Conservation (phyloP, 2,113 vertebrate species). For the Dryoscopus gambensis region DNA sequence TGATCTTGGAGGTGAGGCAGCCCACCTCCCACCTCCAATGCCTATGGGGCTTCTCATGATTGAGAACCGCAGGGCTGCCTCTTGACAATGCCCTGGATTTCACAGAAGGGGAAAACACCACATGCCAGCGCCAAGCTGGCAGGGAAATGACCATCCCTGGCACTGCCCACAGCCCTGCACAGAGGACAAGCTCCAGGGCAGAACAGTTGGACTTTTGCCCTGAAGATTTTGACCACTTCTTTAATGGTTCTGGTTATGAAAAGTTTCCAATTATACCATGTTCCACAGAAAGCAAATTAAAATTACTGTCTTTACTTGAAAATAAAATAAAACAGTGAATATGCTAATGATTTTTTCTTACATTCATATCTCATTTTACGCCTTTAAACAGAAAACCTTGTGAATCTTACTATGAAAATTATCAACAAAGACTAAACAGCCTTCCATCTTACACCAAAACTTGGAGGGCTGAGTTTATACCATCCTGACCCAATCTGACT, state of each 20-base stretch:
- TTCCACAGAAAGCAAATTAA: slow-evolving; percentile 47
- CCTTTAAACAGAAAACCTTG: slow-evolving; percentile 46
- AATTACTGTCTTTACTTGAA: slow-evolving; percentile 28
- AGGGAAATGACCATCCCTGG: neutral
- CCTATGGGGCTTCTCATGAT: neutral
- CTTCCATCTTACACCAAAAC: slow-evolving; percentile 27
- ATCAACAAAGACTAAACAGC: slow-evolving; percentile 36
- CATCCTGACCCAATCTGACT: slow-evolving; percentile 41
- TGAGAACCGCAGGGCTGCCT: neutral
- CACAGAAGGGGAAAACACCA: neutral
- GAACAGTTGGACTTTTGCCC: neutral
- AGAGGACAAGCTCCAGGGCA: slow-evolving; percentile 6
- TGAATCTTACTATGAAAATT: slow-evolving; percentile 36
- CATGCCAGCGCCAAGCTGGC: neutral
- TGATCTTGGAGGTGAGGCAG: neutral
- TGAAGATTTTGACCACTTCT: slow-evolving; percentile 25
- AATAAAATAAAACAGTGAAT: neutral
- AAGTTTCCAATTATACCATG: neutral
- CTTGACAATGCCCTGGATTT: neutral
- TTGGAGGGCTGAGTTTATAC: slow-evolving; percentile 26
- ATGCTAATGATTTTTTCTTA: slow-evolving; percentile 33
- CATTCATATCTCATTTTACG: slow-evolving; percentile 56
- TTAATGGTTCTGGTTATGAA: slow-evolving; percentile 7
- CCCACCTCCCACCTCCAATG: neutral
- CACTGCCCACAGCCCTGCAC: neutral